phyloP scores from a whole-genome alignment of 2,113 vertebrate species.

The Merops nubicus region DNA sequence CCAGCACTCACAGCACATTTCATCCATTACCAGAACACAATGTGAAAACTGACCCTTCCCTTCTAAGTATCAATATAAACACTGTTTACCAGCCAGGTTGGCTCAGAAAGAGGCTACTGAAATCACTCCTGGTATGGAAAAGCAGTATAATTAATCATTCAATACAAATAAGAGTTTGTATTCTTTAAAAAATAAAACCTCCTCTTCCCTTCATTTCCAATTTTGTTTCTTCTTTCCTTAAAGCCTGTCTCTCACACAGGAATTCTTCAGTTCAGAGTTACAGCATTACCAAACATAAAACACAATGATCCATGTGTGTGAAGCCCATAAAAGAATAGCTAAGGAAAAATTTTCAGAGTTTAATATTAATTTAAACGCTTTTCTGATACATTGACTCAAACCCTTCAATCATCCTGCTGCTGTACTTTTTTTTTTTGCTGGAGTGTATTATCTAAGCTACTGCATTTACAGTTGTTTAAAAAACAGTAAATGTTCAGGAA shows the following conservation, averaged over 20 bases:
- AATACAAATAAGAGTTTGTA: not conserved
- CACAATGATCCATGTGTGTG: not conserved
- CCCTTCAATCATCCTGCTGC: not conserved
- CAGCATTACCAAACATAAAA: not conserved
- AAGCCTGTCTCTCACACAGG: not conserved
- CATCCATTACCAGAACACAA: not conserved
- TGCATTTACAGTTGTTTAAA: not conserved
- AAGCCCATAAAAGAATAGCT: not conserved
- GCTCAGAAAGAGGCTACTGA: not conserved
- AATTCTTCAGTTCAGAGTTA: not conserved
- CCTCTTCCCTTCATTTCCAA: not conserved
- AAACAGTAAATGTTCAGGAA: not conserved
- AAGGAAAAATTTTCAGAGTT: not conserved
- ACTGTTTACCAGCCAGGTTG: constrained; percentile 4
- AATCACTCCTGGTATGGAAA: not conserved
- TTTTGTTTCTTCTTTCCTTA: not conserved
- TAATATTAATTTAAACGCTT: not conserved
- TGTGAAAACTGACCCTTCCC: constrained; percentile 53
- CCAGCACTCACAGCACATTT: constrained; percentile 37
- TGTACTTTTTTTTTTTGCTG: not conserved
- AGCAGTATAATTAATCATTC: not conserved
- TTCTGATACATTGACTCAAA: not conserved
- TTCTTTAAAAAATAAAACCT: not conserved
- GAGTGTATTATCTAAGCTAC: not conserved
- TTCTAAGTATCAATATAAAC: not conserved